These are phyloP conservation scores for Eulimnadia texana DNA, from an alignment of 1,140 invertebrate species.

Conservation along the genomic window DNA sequence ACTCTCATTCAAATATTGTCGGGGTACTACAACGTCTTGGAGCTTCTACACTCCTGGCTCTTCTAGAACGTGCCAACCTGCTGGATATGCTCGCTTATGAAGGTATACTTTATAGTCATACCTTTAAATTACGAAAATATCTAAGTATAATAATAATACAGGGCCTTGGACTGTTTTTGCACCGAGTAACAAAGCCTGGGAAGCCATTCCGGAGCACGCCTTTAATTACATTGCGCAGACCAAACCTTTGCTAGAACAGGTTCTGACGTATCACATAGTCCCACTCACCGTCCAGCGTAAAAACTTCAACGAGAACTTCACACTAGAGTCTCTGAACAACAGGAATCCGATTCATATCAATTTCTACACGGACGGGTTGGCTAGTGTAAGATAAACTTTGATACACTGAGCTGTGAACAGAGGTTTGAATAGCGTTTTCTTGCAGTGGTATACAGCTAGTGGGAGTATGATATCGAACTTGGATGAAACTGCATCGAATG, in stretches of 20 bases:
- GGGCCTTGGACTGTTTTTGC: conserved; percentile 31
- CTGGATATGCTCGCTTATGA: conserved; percentile 2
- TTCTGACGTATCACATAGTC: conserved; percentile 30
- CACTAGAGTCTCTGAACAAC: conserved; percentile 19
- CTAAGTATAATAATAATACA: conserved; percentile 8
- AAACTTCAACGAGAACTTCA: conserved; percentile 14
- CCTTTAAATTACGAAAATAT: not conserved
- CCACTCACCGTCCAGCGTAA: conserved; percentile 20
- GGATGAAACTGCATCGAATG: conserved; percentile 28
- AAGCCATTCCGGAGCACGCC: conserved; percentile 23
- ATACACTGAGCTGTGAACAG: no score
- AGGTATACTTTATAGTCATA: not conserved
- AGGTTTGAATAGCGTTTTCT: no score
- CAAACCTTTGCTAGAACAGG: conserved; percentile 21
- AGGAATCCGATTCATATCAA: conserved; percentile 15
- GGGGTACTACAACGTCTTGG: conserved; percentile 10
- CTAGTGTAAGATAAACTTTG: conserved; percentile 22
- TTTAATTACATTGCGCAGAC: conserved; percentile 21
- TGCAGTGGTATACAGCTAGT: conserved; percentile 27
- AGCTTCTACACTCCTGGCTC: conserved; percentile 9
- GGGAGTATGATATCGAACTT: conserved; percentile 25
- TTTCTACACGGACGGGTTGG: conserved; percentile 14
- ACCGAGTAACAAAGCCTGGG: conserved; percentile 29
- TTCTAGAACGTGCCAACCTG: conserved; percentile 10
- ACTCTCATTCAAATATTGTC: conserved; percentile 8